These are phyloP conservation scores for Hypotaenidia philippensis DNA, from an alignment of 2,797 vertebrate species.

Conservation along the genomic window DNA sequence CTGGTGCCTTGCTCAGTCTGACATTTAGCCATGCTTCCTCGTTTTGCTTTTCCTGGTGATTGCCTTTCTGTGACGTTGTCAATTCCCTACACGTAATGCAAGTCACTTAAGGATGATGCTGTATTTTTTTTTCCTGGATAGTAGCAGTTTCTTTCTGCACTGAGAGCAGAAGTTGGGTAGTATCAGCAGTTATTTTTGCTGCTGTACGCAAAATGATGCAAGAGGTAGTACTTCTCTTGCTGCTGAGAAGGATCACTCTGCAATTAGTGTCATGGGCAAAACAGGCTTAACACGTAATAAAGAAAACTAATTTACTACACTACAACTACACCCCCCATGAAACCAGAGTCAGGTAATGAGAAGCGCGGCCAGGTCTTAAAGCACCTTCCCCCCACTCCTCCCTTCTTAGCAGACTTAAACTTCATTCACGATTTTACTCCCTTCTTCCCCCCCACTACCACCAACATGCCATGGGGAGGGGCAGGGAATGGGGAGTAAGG, in stretches of 20 bases:
- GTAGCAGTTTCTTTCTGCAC: not conserved
- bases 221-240: not conserved
- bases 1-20: not conserved
- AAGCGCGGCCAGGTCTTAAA: no score
- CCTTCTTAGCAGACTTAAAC: no score
- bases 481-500: no score
- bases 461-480: no score
- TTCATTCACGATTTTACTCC: no score
- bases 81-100: not conserved
- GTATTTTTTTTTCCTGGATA: slow-evolving; percentile 33
- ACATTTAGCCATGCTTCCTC: accelerated
- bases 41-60: not conserved
- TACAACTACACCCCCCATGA: no score
- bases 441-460: no score
- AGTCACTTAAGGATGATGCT: not conserved
- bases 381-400: no score
- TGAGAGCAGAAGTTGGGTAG: not conserved
- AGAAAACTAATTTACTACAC: no score
- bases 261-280: no score
- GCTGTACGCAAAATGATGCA: not conserved
- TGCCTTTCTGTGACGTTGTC: not conserved
- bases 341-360: no score
- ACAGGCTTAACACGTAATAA: no score
- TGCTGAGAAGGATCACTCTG: not conserved
- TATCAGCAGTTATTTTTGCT: not conserved